Evolutionary conservation across 2,797 vertebrate species (phyloP).

Genomic region (Helicolenus hilgendorfi): DNA sequence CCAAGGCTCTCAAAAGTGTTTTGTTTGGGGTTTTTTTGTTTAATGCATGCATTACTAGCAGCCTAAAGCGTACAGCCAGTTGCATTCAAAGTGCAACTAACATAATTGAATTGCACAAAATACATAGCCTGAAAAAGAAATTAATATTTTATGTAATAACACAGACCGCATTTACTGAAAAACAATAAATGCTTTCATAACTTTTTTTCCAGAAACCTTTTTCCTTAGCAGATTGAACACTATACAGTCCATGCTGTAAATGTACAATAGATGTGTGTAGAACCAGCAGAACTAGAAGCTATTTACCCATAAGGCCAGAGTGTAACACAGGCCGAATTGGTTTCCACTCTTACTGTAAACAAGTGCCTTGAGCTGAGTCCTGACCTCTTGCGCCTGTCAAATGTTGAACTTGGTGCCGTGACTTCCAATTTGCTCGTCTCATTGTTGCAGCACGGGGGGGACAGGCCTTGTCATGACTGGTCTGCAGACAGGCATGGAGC

Average conservation of each 20-base stretch:
- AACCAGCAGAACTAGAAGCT: conserved; percentile 14
- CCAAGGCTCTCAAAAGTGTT: background rate
- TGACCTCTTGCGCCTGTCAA: conserved; percentile 70
- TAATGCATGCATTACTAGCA: background rate
- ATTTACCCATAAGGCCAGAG: conserved; percentile 37
- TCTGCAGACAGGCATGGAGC: conserved; percentile 49
- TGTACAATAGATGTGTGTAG: background rate
- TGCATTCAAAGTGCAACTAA: background rate
- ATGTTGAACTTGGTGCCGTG: conserved; percentile 69
- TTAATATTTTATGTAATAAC: background rate
- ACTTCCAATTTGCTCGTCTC: conserved; percentile 74
- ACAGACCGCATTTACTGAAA: background rate
- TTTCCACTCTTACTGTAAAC: conserved; percentile 72
- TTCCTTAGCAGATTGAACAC: background rate
- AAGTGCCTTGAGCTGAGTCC: conserved; percentile 64
- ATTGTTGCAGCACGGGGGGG: conserved; percentile 41
- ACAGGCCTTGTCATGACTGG: conserved; percentile 50
- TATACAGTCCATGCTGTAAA: background rate
- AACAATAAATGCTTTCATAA: background rate
- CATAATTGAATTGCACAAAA: background rate
- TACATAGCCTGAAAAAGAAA: background rate
- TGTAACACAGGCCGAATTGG: conserved; percentile 46
- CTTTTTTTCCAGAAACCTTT: background rate
- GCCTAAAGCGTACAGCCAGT: background rate
- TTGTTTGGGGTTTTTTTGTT: background rate